Evolutionary conservation across 2,888 invertebrate genomes (phyloP).

Genomic region (Uloborus plumipes): DNA sequence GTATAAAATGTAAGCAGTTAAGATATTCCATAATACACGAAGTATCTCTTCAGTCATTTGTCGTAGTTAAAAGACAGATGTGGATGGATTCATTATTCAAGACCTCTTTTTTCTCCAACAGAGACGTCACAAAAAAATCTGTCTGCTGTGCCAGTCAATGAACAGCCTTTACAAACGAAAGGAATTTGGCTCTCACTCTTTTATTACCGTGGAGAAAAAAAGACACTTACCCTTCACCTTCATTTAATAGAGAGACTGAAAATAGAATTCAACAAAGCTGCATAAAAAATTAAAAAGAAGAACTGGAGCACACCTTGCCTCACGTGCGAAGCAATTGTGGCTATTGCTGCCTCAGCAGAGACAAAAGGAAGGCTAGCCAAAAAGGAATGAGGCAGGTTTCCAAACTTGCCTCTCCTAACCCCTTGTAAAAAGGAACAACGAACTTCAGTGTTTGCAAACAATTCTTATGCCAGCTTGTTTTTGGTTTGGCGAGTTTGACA

Average conservation of each 20-base stretch:
- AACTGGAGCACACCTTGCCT: slow-evolving; percentile 13
- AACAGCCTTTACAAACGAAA: slow-evolving; percentile 51
- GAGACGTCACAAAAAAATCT: background rate
- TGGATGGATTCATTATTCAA: too few species aligned
- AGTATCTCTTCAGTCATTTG: too few species aligned
- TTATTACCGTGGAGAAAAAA: slow-evolving; percentile 30
- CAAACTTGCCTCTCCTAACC: slow-evolving; percentile 23
- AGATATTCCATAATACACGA: too few species aligned
- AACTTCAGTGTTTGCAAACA: slow-evolving; percentile 16
- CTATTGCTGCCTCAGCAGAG: slow-evolving; percentile 33
- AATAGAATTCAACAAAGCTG: slow-evolving; percentile 25
- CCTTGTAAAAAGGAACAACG: slow-evolving; percentile 20
- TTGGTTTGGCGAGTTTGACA: too few species aligned
- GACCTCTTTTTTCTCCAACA: too few species aligned
- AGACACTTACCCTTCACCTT: slow-evolving; percentile 56
- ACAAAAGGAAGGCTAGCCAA: slow-evolving; percentile 30
- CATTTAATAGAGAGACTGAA: slow-evolving; percentile 15
- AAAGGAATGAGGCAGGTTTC: slow-evolving; percentile 27
- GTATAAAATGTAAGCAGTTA: too few species aligned
- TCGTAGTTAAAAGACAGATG: too few species aligned
- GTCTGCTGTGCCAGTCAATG: slow-evolving; percentile 42
- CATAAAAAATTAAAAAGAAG: slow-evolving; percentile 18
- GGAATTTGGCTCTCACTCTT: slow-evolving; percentile 57
- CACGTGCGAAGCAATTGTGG: slow-evolving; percentile 37
- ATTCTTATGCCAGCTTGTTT: too few species aligned